A percentile compares a stretch with the other conserved stretches of the same genome.
phyloP scores from a whole-genome alignment of 2,113 vertebrate species.

The Grus americana region DNA sequence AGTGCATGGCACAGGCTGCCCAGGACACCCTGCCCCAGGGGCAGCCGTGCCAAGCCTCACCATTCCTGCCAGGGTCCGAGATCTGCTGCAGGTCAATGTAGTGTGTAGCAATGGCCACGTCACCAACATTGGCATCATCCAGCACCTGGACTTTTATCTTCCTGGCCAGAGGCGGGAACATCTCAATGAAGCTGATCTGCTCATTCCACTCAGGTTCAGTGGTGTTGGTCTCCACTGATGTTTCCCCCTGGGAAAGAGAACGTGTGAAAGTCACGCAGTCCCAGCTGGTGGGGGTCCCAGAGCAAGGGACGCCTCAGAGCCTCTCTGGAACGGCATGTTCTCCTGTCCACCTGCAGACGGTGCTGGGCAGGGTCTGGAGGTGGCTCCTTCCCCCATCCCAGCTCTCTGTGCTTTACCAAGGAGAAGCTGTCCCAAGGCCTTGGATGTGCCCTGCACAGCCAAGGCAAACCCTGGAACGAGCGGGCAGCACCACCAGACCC shows the following conservation, averaged over 20 bases:
- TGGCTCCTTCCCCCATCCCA: not conserved
- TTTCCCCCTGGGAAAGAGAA: slow-evolving; percentile 83
- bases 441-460: not conserved
- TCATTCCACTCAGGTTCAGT: slow-evolving; percentile 88
- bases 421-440: not conserved
- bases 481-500: not conserved
- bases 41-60: slow-evolving; percentile 56
- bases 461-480: not conserved
- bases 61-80: slow-evolving; percentile 86
- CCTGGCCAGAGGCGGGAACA: slow-evolving; percentile 89
- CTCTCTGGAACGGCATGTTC: not conserved
- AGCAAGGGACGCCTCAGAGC: not conserved
- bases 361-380: not conserved
- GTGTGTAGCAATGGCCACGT: slow-evolving; percentile 87
- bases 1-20: not conserved
- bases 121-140: slow-evolving; percentile 85
- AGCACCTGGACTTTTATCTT: slow-evolving; percentile 87
- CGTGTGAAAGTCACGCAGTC: not conserved
- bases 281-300: not conserved
- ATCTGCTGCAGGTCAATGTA: slow-evolving; percentile 90
- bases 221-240: slow-evolving; percentile 79
- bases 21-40: fast-evolving
- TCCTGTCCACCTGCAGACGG: not conserved
- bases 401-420: not conserved
- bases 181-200: slow-evolving; percentile 92